Evolutionary conservation across 2,888 invertebrate species (phyloP).

Genomic region (Herminia tarsipennalis): DNA sequence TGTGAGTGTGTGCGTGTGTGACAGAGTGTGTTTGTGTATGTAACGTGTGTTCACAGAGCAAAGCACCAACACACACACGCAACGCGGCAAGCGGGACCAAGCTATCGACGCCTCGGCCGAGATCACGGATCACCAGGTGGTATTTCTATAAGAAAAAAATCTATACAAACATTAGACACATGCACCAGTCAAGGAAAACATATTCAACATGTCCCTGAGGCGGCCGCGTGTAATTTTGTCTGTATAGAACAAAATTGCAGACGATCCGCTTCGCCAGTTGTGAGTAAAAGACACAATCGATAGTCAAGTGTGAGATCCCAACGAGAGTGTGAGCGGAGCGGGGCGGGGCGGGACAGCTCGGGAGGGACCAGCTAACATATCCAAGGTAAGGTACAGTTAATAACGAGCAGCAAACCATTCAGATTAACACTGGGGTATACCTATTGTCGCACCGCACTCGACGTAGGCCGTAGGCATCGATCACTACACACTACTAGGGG

Average conservation of each 20-base stretch:
- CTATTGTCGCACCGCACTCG: conserved; percentile 67
- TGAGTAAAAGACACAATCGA: conserved; percentile 57
- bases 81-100: conserved; percentile 28
- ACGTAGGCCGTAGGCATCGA: conserved; percentile 56
- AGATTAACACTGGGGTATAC: conserved; percentile 78
- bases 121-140: conserved; percentile 68
- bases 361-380: conserved; percentile 66
- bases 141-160: conserved; percentile 69
- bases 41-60: conserved; percentile 15
- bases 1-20: conserved; percentile 19
- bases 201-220: conserved; percentile 42
- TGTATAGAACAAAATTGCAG: conserved; percentile 52
- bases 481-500: conserved; percentile 71
- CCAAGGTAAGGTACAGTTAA: conserved; percentile 72
- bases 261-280: conserved; percentile 46
- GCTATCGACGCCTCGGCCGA: conserved; percentile 44
- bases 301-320: conserved; percentile 62
- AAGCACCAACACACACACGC: conserved; percentile 17
- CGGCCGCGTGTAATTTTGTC: conserved; percentile 55
- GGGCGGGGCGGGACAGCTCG: conserved; percentile 32
- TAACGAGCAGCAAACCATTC: conserved; percentile 85
- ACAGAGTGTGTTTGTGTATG: conserved; percentile 15
- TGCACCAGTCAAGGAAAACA: conserved; percentile 66
- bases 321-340: conserved; percentile 50
- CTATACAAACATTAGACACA: conserved; percentile 76